phyloP scores from a whole-genome alignment of 2,797 vertebrate species.

The Notolabrus celidotus region DNA sequence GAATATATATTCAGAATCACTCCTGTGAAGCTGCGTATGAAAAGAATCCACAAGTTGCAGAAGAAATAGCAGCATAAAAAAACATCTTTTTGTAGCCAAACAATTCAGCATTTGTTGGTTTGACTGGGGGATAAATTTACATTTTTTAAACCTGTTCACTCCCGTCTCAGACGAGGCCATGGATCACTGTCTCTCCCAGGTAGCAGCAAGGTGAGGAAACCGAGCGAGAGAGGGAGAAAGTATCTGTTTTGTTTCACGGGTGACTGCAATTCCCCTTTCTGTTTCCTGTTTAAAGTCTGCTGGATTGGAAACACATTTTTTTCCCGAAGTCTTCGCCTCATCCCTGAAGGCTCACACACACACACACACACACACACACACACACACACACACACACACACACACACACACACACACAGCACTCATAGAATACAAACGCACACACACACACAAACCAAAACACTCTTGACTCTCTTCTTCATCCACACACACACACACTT shows the following conservation, averaged over 20 bases:
- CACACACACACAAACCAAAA: neutral
- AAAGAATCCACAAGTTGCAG: no score
- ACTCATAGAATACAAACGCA: neutral
- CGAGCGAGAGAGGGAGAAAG: conserved; percentile 6
- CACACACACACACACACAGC: conserved; percentile 10
- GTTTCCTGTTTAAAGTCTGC: conserved; percentile 62
- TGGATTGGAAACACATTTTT: conserved; percentile 71
- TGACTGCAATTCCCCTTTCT: conserved; percentile 60
- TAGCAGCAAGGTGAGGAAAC: conserved; percentile 11
- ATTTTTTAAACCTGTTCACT: conserved; percentile 31
- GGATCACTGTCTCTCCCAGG: conserved; percentile 52
- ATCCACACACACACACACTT: conserved; percentile 5
- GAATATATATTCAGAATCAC: no score
- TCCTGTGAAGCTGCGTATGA: no score
- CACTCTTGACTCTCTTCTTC: conserved; percentile 4
- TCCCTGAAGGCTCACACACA: conserved; percentile 44
- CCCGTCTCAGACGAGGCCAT: conserved; percentile 30
- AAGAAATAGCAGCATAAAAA: fast-evolving
- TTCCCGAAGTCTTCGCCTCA: conserved; percentile 50
- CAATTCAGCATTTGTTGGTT: conserved; percentile 3
- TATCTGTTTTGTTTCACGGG: conserved; percentile 61
- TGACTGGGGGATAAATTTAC: conserved; percentile 2
- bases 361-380: neutral
- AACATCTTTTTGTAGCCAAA: neutral
- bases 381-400: no score